These are phyloP conservation scores for Heliconius hewitsoni DNA, from an alignment of 1,140 invertebrate species.

Conservation along the genomic window DNA sequence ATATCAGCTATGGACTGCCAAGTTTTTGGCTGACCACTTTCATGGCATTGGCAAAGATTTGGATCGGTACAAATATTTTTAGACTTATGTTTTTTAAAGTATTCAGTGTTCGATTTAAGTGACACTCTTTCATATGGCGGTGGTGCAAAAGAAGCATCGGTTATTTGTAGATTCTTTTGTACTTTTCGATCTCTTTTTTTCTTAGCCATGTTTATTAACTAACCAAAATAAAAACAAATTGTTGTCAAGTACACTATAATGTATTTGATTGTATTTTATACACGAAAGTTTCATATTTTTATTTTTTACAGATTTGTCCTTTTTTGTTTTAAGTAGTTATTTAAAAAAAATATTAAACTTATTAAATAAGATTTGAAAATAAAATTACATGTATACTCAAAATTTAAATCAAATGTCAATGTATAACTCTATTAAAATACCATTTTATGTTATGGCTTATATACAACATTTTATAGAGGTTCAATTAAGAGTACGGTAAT, in stretches of 20 bases:
- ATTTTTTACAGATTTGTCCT: not conserved
- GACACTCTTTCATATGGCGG: constrained; percentile 28
- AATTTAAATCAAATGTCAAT: constrained; percentile 3
- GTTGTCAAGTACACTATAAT: constrained; percentile 13
- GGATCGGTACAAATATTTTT: not conserved
- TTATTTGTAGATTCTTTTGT: constrained; percentile 27
- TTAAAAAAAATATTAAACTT: not conserved
- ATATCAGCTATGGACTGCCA: constrained; percentile 29
- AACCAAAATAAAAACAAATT: not conserved
- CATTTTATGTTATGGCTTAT: not conserved
- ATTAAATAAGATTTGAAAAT: not conserved
- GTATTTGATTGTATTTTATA: constrained; percentile 6
- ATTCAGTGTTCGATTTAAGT: constrained; percentile 26
- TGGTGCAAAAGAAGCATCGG: constrained; percentile 19
- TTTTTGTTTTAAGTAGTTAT: not conserved
- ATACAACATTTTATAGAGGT: not conserved
- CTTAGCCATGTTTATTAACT: constrained; percentile 22
- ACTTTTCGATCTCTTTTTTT: constrained; percentile 15
- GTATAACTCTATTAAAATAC: not conserved
- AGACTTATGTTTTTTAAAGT: constrained; percentile 1
- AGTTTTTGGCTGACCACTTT: constrained; percentile 2
- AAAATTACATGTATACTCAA: not conserved
- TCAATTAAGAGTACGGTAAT: not conserved
- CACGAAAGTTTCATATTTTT: constrained; percentile 7
- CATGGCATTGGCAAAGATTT: constrained; percentile 4